Percentiles rank a stretch among this genome's conserved stretches.
These are phyloP conservation scores for Ypsolopha sequella DNA, from an alignment of 2,888 invertebrate species.

Conservation along the genomic window DNA sequence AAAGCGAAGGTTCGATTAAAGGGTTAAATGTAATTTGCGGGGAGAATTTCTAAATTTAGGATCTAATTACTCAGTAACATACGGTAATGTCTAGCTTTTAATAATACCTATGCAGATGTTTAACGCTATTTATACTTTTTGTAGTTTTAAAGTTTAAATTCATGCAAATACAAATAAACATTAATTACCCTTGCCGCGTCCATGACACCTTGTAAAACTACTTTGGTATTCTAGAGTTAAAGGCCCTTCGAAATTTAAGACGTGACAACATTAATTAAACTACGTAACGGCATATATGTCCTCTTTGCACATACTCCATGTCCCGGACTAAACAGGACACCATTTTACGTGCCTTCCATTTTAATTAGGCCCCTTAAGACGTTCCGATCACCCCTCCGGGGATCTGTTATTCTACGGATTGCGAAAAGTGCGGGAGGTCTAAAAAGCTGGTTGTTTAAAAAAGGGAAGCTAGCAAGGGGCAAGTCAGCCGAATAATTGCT, in stretches of 20 bases:
- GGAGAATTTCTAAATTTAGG: too few species aligned
- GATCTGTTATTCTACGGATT: background rate
- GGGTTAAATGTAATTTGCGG: too few species aligned
- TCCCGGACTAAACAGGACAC: constrained; percentile 4
- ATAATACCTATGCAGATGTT: too few species aligned
- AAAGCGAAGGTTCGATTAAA: too few species aligned
- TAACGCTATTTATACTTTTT: too few species aligned
- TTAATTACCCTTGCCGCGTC: background rate
- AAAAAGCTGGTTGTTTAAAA: constrained; percentile 3
- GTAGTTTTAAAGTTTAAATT: too few species aligned
- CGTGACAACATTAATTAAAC: constrained; percentile 49
- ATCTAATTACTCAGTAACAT: too few species aligned
- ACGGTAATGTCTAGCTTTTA: too few species aligned
- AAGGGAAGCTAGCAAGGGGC: constrained; percentile 15
- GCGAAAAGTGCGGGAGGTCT: background rate
- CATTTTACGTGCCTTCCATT: background rate
- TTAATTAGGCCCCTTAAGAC: background rate
- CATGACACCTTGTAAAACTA: constrained; percentile 4
- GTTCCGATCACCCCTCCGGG: background rate
- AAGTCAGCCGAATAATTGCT: constrained; percentile 70
- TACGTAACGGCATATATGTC: constrained; percentile 27
- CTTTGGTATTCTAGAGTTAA: constrained; percentile 12
- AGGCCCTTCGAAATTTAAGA: constrained; percentile 21
- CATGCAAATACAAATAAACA: background rate
- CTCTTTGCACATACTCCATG: constrained; percentile 13